phyloP scores from a whole-genome alignment of 1,140 invertebrate genomes.

The Zaprionus taronus region DNA sequence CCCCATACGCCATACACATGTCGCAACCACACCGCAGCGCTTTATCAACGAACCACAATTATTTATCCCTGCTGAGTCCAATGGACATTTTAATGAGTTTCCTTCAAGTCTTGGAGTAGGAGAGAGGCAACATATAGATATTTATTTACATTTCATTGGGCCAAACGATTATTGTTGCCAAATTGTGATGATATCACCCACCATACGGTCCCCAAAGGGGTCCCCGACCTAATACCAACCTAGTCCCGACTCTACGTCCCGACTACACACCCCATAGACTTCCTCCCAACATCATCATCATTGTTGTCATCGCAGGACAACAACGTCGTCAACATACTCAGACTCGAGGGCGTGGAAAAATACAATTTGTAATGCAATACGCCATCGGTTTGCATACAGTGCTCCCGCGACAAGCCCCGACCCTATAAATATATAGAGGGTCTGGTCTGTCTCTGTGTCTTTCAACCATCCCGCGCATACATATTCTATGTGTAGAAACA shows the following conservation, averaged over 20 bases:
- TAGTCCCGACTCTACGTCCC: not conserved
- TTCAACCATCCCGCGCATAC: constrained; percentile 12
- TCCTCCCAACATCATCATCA: constrained; percentile 20
- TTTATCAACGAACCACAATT: constrained; percentile 37
- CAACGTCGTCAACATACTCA: constrained; percentile 40
- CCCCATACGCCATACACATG: constrained; percentile 14
- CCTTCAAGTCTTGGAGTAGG: constrained; percentile 15
- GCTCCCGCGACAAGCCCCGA: constrained; percentile 31
- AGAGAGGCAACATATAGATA: constrained; percentile 52
- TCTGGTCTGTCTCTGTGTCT: not conserved
- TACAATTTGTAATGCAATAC: constrained; percentile 81
- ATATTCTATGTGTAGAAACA: constrained; percentile 49
- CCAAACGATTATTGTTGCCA: constrained; percentile 71
- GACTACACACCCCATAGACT: not conserved
- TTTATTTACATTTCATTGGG: constrained; percentile 79
- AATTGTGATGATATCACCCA: constrained; percentile 77
- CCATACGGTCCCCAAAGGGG: constrained; percentile 3
- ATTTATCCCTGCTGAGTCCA: constrained; percentile 16
- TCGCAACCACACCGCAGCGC: not conserved
- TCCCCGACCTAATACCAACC: not conserved
- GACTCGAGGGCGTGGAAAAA: constrained; percentile 66
- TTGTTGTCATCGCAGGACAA: constrained; percentile 21
- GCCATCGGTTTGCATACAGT: constrained; percentile 63
- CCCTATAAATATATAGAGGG: constrained; percentile 24
- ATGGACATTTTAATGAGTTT: constrained; percentile 28